Evolutionary conservation across 2,888 invertebrate genomes (phyloP), one percentile per base, ranked within the genome.

Genomic region (Sycophila texana): DNA sequence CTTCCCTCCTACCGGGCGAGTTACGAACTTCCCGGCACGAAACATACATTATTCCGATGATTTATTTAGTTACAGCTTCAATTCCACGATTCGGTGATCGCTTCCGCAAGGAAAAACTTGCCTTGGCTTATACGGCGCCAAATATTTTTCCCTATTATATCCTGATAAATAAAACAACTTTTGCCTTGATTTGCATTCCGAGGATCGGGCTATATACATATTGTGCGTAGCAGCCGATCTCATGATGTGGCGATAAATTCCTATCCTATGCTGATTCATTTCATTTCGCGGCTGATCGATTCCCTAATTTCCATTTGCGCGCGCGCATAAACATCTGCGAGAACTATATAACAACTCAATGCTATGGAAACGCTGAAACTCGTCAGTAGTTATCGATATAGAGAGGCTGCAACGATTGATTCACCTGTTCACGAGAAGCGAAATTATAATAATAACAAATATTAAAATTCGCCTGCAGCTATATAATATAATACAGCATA

Each of bases 31-130:
- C 20, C 55, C 39, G 63, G 39, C 39, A 26, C 26, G 55, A 55
- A 70, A 68, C 63, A 63, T 55, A 55, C 60, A 67, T 70, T 51
- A 70, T 60, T n/a, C n/a, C 47, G 18, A 39, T 76, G 70, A 76
- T 70, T 76, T 76, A 76, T 76, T 76, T 26, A 55, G n/a, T 57
- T 16, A 2, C 61, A 2, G n/a, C 22, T 5, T 7, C 63, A 4
- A 39, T 39, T 39, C 39, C 5, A 4, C 39, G 39, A 39, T 5
- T 39, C 5, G 66, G 49, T 49, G 66, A 74, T 74, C 51, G 47
- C 58, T 58, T 51, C 49, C 30, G 30, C n/a, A 0, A 5, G 61
- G n/a, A 7, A 16, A 26, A 20, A 20, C 20, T 39, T 16, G 5
- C 2, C 2, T 1, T 0, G 39, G 0, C 0, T 39, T 39, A 30